Base-by-base conservation (phyloP, 2,113 vertebrate species). In the Leptobrachium leishanense region DNA sequence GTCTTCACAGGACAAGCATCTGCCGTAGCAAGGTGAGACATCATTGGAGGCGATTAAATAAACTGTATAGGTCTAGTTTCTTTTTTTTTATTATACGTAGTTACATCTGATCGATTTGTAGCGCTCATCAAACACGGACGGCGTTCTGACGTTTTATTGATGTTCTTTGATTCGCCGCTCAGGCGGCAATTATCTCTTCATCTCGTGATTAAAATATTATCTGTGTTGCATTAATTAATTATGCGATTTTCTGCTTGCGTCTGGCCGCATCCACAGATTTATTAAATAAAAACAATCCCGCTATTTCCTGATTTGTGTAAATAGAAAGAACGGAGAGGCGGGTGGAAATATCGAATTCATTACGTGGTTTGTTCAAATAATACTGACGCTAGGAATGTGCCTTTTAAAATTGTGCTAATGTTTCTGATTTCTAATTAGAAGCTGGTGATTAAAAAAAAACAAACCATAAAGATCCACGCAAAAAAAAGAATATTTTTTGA, bases 161-260 rank as follows among this genome's bases (percentile, higher is more conserved):
- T 77, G 39, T 68, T 76, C 64, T 53, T 9, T 41, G 75, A 42
- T 55, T 70, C 42, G 44, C 68, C 70, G 42, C 70, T 43, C 66
- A 68, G 54, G 75, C 75, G 31, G 54, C 75, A 77, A 77, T 77
- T 77, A 69, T 63, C 20, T 55, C 9, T 54, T 55, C 67, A 69
- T 77, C 55, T 70, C 39, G 55, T 41, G 44, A 77, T 77, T 70
- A 69, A 77, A 67, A 63, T 77, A 70, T 77, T 66, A 70, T 77
- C 67, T 77, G 67, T 40, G 66, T 55, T 13, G 42, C 20, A 39
- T 70, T 70, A 70, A 70, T 77, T 62, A 69, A 77, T 77, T 77
- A 70, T 55, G 54, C 41, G 67, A 44, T 31, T 50, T 76, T 68
- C 54, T 42, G 9, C n/a, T 10, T 40, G 67, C 68, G 43, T 44